Percentiles rank a stretch among this genome's conserved stretches.
Evolutionary conservation across 2,113 vertebrate species (phyloP).

Genomic region (Lichenostomus cassidix): DNA sequence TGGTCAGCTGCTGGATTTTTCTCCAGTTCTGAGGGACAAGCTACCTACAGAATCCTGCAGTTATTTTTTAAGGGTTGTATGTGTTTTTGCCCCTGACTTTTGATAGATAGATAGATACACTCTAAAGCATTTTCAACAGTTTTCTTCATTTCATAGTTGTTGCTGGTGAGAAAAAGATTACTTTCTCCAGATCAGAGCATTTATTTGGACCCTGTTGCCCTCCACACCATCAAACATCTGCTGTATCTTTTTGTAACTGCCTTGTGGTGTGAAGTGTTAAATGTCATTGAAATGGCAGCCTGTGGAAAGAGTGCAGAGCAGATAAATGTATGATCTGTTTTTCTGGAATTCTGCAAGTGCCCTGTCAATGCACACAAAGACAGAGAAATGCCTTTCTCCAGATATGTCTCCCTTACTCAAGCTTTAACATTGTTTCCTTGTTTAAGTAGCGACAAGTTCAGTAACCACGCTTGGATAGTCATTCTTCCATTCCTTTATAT

Average conservation of each 20-base stretch:
- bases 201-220: background rate
- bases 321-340: background rate
- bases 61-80: background rate
- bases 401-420: background rate
- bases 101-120: background rate
- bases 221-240: background rate
- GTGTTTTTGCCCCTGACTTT: background rate
- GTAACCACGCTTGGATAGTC: background rate
- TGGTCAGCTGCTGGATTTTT: background rate
- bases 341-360: background rate
- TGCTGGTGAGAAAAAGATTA: background rate
- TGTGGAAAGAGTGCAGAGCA: background rate
- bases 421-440: background rate
- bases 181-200: background rate
- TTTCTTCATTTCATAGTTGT: background rate
- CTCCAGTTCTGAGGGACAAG: background rate
- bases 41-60: background rate
- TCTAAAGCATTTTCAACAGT: background rate
- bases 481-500: background rate
- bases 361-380: background rate
- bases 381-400: background rate
- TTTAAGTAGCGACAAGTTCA: background rate
- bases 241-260: background rate
- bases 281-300: constrained; percentile 7
- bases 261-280: background rate